Conservation (phyloP, 92 coral and sea anemone species). For the Epizoanthus fatuus region DNA sequence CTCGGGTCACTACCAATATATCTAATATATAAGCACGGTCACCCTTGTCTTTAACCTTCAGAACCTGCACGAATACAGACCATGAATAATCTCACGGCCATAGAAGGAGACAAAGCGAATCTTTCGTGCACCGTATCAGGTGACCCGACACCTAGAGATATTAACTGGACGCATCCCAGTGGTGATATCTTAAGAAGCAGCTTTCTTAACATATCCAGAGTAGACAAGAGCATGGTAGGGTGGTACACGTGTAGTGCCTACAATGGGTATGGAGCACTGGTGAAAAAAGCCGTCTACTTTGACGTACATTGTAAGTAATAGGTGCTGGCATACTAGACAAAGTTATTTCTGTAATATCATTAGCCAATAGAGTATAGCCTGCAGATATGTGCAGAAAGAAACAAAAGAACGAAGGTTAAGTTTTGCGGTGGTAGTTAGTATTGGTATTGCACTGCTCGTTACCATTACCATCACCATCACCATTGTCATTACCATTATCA, state of each 20-base stretch:
- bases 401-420: no score
- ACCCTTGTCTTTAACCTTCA: background rate
- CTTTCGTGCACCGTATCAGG: conserved; percentile 4
- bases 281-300: background rate
- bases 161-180: conserved; percentile 14
- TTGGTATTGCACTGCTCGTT: no score
- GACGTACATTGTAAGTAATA: conserved; percentile 27
- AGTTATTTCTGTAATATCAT: no score
- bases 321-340: no score
- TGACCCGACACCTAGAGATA: background rate
- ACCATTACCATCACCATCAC: no score
- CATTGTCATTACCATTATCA: no score
- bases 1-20: no score
- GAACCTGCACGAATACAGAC: conserved; percentile 12
- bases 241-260: conserved; percentile 29
- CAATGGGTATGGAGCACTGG: conserved; percentile 29
- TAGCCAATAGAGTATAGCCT: no score
- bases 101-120: background rate
- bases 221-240: background rate
- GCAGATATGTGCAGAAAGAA: no score
- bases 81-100: background rate
- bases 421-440: no score
- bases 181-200: background rate
- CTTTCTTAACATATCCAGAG: background rate
- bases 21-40: no score